phyloP scores from a whole-genome alignment of 2,888 invertebrate genomes.

The Andrena praecox region DNA sequence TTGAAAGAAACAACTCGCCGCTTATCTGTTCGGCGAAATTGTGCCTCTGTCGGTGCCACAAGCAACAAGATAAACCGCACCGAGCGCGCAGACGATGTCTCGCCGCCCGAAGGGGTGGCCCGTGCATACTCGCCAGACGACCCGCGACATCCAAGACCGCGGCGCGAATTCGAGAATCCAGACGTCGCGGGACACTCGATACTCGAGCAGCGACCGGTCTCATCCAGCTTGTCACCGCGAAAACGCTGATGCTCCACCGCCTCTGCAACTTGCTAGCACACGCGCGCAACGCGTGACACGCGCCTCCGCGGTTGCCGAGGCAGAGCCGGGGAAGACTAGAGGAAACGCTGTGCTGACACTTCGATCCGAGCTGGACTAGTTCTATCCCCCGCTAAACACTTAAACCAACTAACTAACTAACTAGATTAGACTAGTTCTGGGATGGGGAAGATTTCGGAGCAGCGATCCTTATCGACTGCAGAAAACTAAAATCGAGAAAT shows the following conservation, averaged over 20 bases:
- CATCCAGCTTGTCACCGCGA: slow-evolving; percentile 25
- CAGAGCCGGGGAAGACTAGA: no score
- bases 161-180: slow-evolving; percentile 38
- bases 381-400: no score
- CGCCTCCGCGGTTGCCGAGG: no score
- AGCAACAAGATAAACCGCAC: slow-evolving; percentile 25
- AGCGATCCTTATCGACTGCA: no score
- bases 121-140: neutral
- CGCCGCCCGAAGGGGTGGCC: neutral
- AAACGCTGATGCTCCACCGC: slow-evolving; percentile 9
- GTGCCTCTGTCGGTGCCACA: neutral
- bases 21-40: slow-evolving; percentile 36
- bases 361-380: neutral
- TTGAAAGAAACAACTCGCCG: neutral
- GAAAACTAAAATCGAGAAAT: no score
- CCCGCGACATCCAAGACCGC: slow-evolving; percentile 7
- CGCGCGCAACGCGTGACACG: slow-evolving; percentile 1
- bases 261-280: neutral
- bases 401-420: no score
- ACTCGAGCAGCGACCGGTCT: slow-evolving; percentile 27
- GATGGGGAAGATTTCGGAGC: no score
- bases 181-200: slow-evolving; percentile 39
- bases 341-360: neutral
- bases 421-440: no score
- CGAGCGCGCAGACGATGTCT: neutral